Conservation (phyloP, 2,888 invertebrate genomes). For the Myathropa florea region DNA sequence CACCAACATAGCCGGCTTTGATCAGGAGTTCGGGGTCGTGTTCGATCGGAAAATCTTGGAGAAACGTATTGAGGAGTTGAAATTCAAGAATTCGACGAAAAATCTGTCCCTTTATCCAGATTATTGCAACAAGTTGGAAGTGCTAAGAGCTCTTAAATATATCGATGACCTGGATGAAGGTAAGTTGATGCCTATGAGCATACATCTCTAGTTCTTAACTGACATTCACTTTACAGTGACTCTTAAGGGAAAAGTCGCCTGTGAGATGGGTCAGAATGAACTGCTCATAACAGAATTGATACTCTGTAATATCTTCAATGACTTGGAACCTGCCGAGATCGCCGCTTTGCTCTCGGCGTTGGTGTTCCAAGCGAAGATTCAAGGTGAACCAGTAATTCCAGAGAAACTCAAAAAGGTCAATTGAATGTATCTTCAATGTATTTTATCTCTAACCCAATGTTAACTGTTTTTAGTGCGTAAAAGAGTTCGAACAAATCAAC, state of each 20-base stretch:
- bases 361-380: conserved; percentile 93
- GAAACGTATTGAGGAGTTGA: conserved; percentile 85
- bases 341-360: conserved; percentile 95
- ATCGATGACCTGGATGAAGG: conserved; percentile 88
- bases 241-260: conserved; percentile 92
- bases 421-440: background rate
- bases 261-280: conserved; percentile 93
- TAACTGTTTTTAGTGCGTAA: conserved; percentile 83
- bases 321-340: conserved; percentile 93
- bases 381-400: conserved; percentile 82
- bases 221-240: conserved; percentile 82
- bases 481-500: conserved; percentile 87
- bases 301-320: conserved; percentile 92
- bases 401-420: conserved; percentile 76
- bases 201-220: background rate
- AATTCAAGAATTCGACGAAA: conserved; percentile 90
- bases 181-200: conserved; percentile 74
- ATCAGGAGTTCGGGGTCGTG: conserved; percentile 88
- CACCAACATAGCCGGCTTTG: conserved; percentile 89
- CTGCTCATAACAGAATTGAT: conserved; percentile 96
- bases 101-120: conserved; percentile 94
- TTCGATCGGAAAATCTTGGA: conserved; percentile 89
- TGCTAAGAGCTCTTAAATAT: conserved; percentile 87
- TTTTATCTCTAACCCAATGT: background rate
- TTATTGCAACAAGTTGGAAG: conserved; percentile 89